These are phyloP conservation scores for Ectropis grisescens DNA, from an alignment of 1,140 invertebrate species.

Conservation along the genomic window DNA sequence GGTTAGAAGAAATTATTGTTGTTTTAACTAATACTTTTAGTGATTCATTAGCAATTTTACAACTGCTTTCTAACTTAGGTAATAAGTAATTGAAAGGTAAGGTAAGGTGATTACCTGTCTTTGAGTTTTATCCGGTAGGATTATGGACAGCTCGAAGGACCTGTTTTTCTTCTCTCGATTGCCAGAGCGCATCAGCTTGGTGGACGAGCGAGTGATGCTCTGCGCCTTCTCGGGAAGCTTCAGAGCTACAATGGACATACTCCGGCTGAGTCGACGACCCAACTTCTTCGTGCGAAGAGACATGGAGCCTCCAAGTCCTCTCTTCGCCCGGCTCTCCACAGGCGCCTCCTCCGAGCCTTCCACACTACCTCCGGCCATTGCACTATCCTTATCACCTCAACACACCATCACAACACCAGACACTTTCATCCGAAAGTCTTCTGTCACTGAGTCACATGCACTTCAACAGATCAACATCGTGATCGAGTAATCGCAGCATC, in stretches of 20 bases:
- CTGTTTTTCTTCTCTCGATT: slow-evolving; percentile 51
- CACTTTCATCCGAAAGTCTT: slow-evolving; percentile 35
- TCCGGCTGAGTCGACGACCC: slow-evolving; percentile 66
- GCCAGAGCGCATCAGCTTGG: slow-evolving; percentile 42
- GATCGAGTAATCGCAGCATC: slow-evolving; percentile 33
- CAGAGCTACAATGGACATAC: slow-evolving; percentile 69
- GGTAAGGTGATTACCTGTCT: slow-evolving; percentile 53
- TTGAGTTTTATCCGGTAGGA: slow-evolving; percentile 72
- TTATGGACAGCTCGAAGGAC: slow-evolving; percentile 66
- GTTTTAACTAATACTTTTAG: no score
- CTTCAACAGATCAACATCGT: slow-evolving; percentile 46
- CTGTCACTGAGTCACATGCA: slow-evolving; percentile 46
- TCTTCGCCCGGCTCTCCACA: slow-evolving; percentile 33
- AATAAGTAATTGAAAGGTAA: no score
- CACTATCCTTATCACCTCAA: slow-evolving; percentile 38
- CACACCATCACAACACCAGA: slow-evolving; percentile 37
- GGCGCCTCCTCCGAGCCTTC: slow-evolving; percentile 30
- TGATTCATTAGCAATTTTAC: no score
- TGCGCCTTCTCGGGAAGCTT: slow-evolving; percentile 66
- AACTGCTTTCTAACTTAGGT: no score
- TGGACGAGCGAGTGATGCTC: slow-evolving; percentile 48
- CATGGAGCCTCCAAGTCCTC: slow-evolving; percentile 54
- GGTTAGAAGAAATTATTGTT: no score
- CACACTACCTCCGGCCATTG: slow-evolving; percentile 54
- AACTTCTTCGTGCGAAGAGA: slow-evolving; percentile 62